These are phyloP conservation scores for Brachypteracias leptosomus DNA, from an alignment of 2,113 vertebrate genomes.

Conservation along the genomic window DNA sequence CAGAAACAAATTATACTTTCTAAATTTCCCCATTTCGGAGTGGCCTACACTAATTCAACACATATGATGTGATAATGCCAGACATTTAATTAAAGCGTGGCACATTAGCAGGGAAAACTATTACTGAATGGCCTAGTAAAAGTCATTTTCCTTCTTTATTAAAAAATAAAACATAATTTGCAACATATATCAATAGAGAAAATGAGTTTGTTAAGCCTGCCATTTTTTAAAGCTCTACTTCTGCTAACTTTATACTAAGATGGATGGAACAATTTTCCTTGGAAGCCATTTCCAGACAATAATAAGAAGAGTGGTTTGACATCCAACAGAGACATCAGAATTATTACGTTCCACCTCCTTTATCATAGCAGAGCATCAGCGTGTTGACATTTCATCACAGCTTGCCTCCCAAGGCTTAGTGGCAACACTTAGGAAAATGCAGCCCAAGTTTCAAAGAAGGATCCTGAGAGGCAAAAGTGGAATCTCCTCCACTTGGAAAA, in stretches of 20 bases:
- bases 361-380: background rate
- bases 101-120: background rate
- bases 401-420: background rate
- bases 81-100: background rate
- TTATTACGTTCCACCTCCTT: background rate
- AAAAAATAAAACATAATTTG: background rate
- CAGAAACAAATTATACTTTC: background rate
- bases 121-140: background rate
- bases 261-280: background rate
- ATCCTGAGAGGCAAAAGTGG: background rate
- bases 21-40: background rate
- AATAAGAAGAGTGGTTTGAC: background rate
- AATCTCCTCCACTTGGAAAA: background rate
- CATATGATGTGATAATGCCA: background rate
- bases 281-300: background rate
- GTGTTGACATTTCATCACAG: background rate
- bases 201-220: background rate
- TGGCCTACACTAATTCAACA: background rate
- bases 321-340: background rate
- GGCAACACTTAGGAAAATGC: background rate
- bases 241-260: background rate
- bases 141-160: background rate
- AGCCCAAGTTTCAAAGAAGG: background rate
- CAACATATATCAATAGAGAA: background rate
- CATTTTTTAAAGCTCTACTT: background rate